Conservation (phyloP, 92 coral and sea anemone genomes). For the Pocillopora meandrina region DNA sequence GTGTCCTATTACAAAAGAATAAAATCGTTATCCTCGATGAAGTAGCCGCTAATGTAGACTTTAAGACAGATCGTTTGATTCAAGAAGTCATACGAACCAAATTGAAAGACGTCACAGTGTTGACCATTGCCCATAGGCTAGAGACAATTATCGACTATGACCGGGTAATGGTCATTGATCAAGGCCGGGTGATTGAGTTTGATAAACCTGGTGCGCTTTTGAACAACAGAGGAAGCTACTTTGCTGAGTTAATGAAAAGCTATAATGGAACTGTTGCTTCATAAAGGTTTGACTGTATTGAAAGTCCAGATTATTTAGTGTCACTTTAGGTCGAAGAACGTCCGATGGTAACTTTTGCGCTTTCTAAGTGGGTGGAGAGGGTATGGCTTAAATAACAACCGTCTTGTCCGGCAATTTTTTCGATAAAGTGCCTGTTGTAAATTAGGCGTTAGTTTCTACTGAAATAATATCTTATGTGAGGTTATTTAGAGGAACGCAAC, state of each 20-base stretch:
- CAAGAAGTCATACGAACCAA: slow-evolving; percentile 54
- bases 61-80: slow-evolving; percentile 54
- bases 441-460: too few relatives aligned
- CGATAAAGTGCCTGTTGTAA: too few relatives aligned
- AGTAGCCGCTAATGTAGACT: slow-evolving; percentile 59
- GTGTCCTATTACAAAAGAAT: slow-evolving; percentile 41
- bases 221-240: slow-evolving; percentile 36
- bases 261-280: slow-evolving; percentile 11
- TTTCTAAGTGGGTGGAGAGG: too few relatives aligned
- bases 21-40: slow-evolving; percentile 54
- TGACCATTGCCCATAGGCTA: slow-evolving; percentile 56
- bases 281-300: neutral
- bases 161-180: slow-evolving; percentile 37
- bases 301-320: neutral
- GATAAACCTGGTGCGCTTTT: slow-evolving; percentile 38
- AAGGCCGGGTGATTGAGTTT: slow-evolving; percentile 44
- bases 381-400: too few relatives aligned
- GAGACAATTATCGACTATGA: slow-evolving; percentile 37
- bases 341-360: too few relatives aligned
- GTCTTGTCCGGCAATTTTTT: too few relatives aligned
- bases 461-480: too few relatives aligned
- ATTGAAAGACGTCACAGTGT: slow-evolving; percentile 39
- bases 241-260: slow-evolving; percentile 33
- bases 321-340: too few relatives aligned
- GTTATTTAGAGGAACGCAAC: too few relatives aligned